phyloP scores from a whole-genome alignment of 2,797 vertebrate species.

The Acanthopagrus latus region DNA sequence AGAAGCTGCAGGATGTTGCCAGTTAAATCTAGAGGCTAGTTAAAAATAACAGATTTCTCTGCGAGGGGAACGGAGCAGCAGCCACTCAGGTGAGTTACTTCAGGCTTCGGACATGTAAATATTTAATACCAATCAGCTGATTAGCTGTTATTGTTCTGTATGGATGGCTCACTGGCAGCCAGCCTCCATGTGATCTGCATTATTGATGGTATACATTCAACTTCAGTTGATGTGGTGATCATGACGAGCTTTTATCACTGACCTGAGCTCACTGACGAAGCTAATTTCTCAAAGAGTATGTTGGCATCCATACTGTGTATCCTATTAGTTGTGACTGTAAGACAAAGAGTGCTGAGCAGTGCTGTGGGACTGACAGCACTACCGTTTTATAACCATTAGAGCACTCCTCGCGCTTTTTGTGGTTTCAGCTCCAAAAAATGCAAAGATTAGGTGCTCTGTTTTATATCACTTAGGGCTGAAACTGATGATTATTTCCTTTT shows the following conservation, averaged over 20 bases:
- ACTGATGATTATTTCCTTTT: too few species aligned
- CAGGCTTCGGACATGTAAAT: slow-evolving; percentile 4
- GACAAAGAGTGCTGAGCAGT: neutral
- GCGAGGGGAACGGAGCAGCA: slow-evolving; percentile 19
- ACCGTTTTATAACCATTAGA: too few species aligned
- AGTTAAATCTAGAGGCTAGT: slow-evolving; percentile 50
- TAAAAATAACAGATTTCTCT: slow-evolving; percentile 54
- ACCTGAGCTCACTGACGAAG: neutral
- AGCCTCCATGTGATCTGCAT: neutral
- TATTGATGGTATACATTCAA: neutral
- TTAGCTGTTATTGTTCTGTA: neutral
- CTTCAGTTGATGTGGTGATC: neutral
- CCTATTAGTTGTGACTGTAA: slow-evolving; percentile 11
- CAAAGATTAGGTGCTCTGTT: too few species aligned
- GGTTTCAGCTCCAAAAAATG: too few species aligned
- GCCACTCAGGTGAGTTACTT: slow-evolving; percentile 57
- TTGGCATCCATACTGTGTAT: neutral
- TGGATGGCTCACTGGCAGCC: slow-evolving; percentile 1
- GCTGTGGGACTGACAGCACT: neutral
- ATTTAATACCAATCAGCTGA: neutral
- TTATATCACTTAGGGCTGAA: too few species aligned
- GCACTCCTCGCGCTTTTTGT: too few species aligned
- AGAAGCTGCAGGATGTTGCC: slow-evolving; percentile 50
- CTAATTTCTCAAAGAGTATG: neutral
- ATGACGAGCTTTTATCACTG: neutral